phyloP scores from a whole-genome alignment of 2,113 vertebrate species.

The Sapayoa aenigma region DNA sequence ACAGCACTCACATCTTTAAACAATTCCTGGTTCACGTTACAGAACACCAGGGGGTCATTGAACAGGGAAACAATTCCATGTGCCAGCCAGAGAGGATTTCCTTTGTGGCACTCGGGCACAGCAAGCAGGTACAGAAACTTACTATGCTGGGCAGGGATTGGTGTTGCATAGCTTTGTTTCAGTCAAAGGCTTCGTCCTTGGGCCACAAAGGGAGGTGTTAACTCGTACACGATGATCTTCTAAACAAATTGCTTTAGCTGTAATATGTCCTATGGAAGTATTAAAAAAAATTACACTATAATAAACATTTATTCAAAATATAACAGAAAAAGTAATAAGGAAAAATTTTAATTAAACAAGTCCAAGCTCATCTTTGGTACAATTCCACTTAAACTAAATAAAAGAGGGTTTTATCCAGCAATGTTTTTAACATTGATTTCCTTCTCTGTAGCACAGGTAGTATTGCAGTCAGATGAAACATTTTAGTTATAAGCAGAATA shows the following conservation, averaged over 20 bases:
- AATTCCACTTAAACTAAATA: background rate
- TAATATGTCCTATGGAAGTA: conserved; percentile 82
- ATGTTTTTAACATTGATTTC: background rate
- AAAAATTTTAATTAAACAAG: background rate
- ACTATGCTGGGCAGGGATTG: conserved; percentile 92
- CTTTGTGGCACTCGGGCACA: background rate
- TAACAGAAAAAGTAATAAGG: background rate
- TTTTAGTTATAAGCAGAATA: background rate
- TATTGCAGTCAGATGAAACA: background rate
- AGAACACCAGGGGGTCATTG: background rate
- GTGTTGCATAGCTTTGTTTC: conserved; percentile 88
- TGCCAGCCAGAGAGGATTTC: background rate
- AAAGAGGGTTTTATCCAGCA: background rate
- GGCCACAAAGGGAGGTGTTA: conserved; percentile 86
- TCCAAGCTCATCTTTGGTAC: background rate
- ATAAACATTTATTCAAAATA: background rate
- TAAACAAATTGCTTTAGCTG: conserved; percentile 87
- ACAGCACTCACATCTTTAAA: background rate
- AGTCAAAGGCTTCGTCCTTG: conserved; percentile 75
- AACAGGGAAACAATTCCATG: background rate
- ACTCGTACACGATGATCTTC: conserved; percentile 86
- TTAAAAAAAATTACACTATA: background rate
- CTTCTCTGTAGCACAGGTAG: background rate
- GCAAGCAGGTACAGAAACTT: conserved; percentile 61
- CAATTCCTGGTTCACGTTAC: background rate